Percentiles rank a stretch among this genome's conserved stretches.
phyloP scores from a whole-genome alignment of 1,140 invertebrate genomes.

The Gryon sp. region DNA sequence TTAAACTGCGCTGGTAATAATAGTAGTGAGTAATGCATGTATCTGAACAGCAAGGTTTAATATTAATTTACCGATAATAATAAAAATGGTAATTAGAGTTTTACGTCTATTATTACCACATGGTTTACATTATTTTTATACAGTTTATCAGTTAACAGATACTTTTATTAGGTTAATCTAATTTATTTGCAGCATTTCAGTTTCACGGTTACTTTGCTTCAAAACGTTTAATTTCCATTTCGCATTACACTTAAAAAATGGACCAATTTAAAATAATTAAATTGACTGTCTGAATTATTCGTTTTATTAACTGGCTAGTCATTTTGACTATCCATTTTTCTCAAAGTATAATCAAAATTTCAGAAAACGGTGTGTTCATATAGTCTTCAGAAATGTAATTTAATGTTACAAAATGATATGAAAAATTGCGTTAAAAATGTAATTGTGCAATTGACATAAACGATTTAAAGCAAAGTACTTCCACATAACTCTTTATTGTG shows the following conservation, averaged over 20 bases:
- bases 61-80: conserved; percentile 7
- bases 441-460: too few species aligned
- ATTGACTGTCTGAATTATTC: too few species aligned
- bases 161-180: conserved; percentile 1
- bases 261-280: too few species aligned
- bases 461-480: background rate
- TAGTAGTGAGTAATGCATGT: conserved; percentile 24
- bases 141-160: conserved; percentile 4
- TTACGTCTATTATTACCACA: conserved; percentile 22
- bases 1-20: conserved; percentile 3
- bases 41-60: conserved; percentile 2
- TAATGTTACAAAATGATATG: too few species aligned
- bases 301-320: too few species aligned
- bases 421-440: too few species aligned
- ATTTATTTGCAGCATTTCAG: conserved; percentile 1
- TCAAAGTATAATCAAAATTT: too few species aligned
- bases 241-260: too few species aligned
- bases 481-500: conserved; percentile 21
- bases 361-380: too few species aligned
- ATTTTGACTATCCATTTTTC: too few species aligned
- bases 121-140: background rate
- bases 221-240: conserved; percentile 13
- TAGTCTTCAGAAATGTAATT: too few species aligned
- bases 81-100: conserved; percentile 6
- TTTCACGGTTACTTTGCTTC: conserved; percentile 12